Evolutionary conservation across 1,140 invertebrate genomes (phyloP).

Genomic region (Monochamus saltuarius): DNA sequence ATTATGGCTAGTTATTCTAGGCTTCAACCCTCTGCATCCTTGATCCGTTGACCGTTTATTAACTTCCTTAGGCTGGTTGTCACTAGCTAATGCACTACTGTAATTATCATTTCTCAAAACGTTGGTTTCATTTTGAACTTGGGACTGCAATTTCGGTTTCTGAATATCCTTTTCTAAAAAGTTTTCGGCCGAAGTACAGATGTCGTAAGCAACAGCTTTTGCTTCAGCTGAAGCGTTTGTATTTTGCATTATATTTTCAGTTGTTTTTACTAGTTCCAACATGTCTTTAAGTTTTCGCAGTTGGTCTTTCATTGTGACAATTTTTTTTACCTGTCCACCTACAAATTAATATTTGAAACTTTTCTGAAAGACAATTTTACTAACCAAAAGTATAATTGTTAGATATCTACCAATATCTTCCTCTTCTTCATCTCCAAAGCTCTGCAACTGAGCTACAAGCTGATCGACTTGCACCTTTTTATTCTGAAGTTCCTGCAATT

Average conservation of each 20-base stretch:
- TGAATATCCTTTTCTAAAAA: constrained; percentile 44
- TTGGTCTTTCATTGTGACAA: constrained; percentile 50
- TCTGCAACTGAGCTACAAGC: constrained; percentile 48
- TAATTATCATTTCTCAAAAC: constrained; percentile 26
- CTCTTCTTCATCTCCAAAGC: constrained; percentile 40
- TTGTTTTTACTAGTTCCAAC: constrained; percentile 48
- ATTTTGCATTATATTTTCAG: constrained; percentile 35
- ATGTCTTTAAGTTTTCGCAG: constrained; percentile 48
- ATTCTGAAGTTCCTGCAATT: constrained; percentile 49
- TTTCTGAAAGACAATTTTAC: background rate
- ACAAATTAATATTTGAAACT: constrained; percentile 13
- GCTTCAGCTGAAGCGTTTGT: constrained; percentile 32
- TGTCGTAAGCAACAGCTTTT: constrained; percentile 35
- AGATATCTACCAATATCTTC: constrained; percentile 39
- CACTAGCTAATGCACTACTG: background rate
- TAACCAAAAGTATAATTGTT: background rate
- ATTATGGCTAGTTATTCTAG: constrained; percentile 29
- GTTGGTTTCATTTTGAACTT: constrained; percentile 25
- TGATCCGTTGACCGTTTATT: constrained; percentile 44
- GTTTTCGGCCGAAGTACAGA: constrained; percentile 45
- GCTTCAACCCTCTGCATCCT: constrained; percentile 30
- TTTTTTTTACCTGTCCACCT: constrained; percentile 46
- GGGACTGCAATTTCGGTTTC: constrained; percentile 24
- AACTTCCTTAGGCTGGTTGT: constrained; percentile 29
- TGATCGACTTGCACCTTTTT: constrained; percentile 51